Evolutionary conservation across 2,888 invertebrate species (phyloP).

Genomic region (Pristionchus entomophagus): DNA sequence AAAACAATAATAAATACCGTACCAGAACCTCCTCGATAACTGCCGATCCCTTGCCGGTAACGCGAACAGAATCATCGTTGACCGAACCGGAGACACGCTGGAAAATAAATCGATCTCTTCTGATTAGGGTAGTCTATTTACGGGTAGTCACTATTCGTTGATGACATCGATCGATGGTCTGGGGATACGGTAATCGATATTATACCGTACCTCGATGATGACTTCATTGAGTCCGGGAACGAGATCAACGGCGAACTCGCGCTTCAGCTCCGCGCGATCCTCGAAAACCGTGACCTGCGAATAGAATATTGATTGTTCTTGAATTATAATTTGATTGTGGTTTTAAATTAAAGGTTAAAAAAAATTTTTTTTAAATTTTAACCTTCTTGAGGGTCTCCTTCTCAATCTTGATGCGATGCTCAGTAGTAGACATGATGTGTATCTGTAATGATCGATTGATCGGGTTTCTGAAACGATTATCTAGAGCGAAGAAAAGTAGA

Average conservation of each 20-base stretch:
- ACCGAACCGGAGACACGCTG: conserved; percentile 61
- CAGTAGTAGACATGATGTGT: conserved; percentile 13
- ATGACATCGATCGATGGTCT: too few species aligned
- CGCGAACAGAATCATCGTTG: conserved; percentile 63
- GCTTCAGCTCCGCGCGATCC: conserved; percentile 70
- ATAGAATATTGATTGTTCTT: not conserved
- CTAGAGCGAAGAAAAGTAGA: not conserved
- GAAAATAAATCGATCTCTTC: conserved; percentile 34
- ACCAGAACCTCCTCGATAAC: conserved; percentile 67
- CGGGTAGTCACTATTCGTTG: not conserved
- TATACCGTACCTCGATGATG: conserved; percentile 54
- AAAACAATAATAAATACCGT: not conserved
- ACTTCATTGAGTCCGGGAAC: conserved; percentile 64
- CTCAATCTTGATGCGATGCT: conserved; percentile 28
- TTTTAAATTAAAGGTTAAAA: too few species aligned
- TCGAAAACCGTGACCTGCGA: conserved; percentile 63
- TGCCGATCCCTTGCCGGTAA: conserved; percentile 65
- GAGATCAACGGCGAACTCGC: conserved; percentile 55
- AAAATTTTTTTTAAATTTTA: too few species aligned
- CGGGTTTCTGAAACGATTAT: not conserved
- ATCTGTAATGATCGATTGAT: not conserved
- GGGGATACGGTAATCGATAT: not conserved
- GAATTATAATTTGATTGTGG: too few species aligned
- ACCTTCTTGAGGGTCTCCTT: conserved; percentile 46
- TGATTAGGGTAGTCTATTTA: not conserved